Base-by-base conservation (phyloP, 1,140 invertebrate genomes). In the Eupeodes corollae region DNA sequence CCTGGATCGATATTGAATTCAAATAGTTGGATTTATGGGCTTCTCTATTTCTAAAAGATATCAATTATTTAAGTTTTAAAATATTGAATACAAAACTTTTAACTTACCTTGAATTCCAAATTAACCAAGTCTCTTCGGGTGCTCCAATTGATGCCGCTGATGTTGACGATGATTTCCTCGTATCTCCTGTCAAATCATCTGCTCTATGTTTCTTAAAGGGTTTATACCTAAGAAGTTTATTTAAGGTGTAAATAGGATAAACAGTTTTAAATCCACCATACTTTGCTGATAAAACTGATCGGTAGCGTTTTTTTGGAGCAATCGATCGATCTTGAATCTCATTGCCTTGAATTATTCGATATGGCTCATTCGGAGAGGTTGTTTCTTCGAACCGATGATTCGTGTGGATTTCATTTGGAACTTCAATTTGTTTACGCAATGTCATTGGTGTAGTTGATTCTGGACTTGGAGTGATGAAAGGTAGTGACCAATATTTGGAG, bases 41-140 rank as follows among this genome's bases (percentile, higher is more conserved):
- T 26, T 26, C 8, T 26, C 21, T 26, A 26, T 26, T 26, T 26
- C 21, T 26, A 26, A 26, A 26, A 26, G 8, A 8, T 26, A 26
- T 5, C 3, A 3, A 26, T 26, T 26, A 5, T 26, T 26, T 5
- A 26, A 26, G 21, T 26, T 26, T 26, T 26, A 37, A 44, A 44
- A 19, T 13, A 8, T 32, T n/a, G 10, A 34, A 41, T 14, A 18
- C 19, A 15, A 13, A 3, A n/a, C n/a, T 10, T 6, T 5, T 13
- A 10, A 51, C 61, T 45, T 15, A 64, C 62, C 59, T 56, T 12
- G 62, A 64, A 42, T 64, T 64, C 5, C 63, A 32, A 3, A 64
- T 64, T 14, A 64, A 62, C 62, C 62, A 64, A 15, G 62, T 64
- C 33, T 50, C 53, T 26, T 34, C 47, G 14, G n/a, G 38, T 37